Evolutionary conservation across 2,888 invertebrate genomes (phyloP), one percentile per base, ranked within the genome.

Genomic region (Anthoptus insignis): DNA sequence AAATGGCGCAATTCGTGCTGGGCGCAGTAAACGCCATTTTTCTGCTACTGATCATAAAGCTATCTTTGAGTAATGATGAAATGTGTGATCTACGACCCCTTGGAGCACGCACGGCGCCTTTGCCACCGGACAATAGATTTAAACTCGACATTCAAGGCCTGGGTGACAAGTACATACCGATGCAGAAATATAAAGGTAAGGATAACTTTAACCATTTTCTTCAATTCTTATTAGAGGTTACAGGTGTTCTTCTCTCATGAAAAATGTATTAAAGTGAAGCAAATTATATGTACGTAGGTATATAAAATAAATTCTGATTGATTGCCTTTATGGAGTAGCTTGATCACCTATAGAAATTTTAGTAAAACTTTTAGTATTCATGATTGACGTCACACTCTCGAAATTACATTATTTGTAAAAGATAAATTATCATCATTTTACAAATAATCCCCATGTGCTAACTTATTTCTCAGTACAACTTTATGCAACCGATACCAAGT

Each of bases 91-190:
- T 84, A 2, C 78, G 83, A 6, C 91, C 91, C 0, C 73, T 91
- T 8, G 86, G 84, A 1, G 83, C 85, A 0, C 84, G 81, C 54
- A 85, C 86, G 0, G 81, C 79, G 0, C 80, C 92, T 0, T 68
- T 93, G 5, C 86, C 87, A 0, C 87, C 92, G 0, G 91, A 93
- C 67, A 86, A 89, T 69, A 78, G 87, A 14, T 93, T 89, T 60
- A 75, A 81, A 16, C 76, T 93, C 21, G 87, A 89, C 34, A 84
- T 93, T 14, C 78, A 80, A 0, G 80, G 75, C 2, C 70, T 76
- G 7, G 73, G 75, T n/a, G 75, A 77, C 2, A 65, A 73, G 42
- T 86, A 85, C 22, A 84, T 89, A 59, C 84, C 84, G 13, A 79
- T 80, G 0, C 72, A 76, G 13, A 72, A 75, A 45, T 92, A 92